Percentiles rank a stretch among this genome's conserved stretches.
Evolutionary conservation across 1,140 invertebrate species (phyloP).

Genomic region (Neodiprion lecontei): DNA sequence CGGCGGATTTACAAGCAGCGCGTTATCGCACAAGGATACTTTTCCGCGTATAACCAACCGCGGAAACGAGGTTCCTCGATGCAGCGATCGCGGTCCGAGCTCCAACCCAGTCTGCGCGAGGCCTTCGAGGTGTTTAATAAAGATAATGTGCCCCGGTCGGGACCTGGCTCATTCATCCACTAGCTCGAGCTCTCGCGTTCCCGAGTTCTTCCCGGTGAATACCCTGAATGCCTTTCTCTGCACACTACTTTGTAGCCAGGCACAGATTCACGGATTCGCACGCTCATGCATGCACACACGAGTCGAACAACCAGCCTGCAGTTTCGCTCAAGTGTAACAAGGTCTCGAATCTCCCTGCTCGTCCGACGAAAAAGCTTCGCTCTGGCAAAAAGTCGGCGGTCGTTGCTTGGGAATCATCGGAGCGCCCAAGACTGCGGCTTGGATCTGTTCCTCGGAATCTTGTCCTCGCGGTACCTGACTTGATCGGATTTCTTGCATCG

Average conservation of each 20-base stretch:
- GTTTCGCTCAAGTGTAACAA: background rate
- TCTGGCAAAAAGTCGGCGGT: too few relatives aligned
- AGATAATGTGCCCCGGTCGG: constrained; percentile 56
- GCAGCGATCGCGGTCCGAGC: background rate
- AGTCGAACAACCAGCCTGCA: background rate
- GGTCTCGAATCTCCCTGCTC: background rate
- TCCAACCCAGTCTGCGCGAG: constrained; percentile 14
- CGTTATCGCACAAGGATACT: background rate
- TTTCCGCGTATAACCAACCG: background rate
- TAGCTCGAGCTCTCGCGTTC: constrained; percentile 39
- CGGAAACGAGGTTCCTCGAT: background rate
- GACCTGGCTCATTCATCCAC: constrained; percentile 48
- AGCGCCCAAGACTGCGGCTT: background rate
- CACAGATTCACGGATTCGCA: background rate
- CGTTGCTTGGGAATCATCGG: too few relatives aligned
- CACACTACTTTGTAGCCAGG: background rate
- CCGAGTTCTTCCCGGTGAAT: constrained; percentile 54
- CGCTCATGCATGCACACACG: background rate
- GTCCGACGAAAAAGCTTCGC: background rate
- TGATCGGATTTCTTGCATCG: constrained; percentile 34
- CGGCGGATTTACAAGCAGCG: background rate
- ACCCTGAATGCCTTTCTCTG: constrained; percentile 48
- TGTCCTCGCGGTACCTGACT: background rate
- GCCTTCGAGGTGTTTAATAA: constrained; percentile 59
- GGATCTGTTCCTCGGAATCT: background rate